Base-by-base conservation (phyloP, 2,113 vertebrate species). In the Crotalus viridis region DNA sequence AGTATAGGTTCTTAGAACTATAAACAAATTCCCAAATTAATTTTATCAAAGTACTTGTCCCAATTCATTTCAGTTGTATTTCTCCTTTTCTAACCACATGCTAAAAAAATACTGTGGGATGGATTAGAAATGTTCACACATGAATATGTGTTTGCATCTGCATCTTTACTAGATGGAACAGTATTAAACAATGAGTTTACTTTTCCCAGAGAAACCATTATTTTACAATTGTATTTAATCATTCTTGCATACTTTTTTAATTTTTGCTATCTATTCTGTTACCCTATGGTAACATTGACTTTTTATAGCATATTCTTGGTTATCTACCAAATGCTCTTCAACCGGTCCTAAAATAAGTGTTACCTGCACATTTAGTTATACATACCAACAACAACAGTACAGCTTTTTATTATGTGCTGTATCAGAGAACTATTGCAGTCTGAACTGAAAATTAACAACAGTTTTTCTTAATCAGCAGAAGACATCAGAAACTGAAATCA, bases 401-500 rank as follows among this genome's bases (percentile, higher is more conserved):
- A 8, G 10, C 33, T 21, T 43, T 43, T 0, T 0, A 81, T 93
- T 10, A 39, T 22, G 0, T 3, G 9, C 90, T 0, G 0, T 64
- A 56, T 55, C 51, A 48, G 39, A 89, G 88, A n/a, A 88, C 54
- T 81, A 28, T 92, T n/a, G 55, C 10, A n/a, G n/a, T 33, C 86
- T 69, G 46, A 17, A 43, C 22, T 39, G 74, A 51, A 92, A 88
- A 24, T 2, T 94, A 13, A 5, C 39, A 5, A 48, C 48, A 95
- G 57, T 9, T 59, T 91, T 74, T 88, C 33, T 24, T 26, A 55
- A 88, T 64, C 8, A 13, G 0, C 43, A n/a, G 88, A 92, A 85
- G 52, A 91, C 86, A 69, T 54, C n/a, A 10, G 6, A 0, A 0
- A 0, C 1, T 7, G 0, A 69, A 33, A 26, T 21, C 0, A 0